Evolutionary conservation across 2,888 invertebrate genomes (phyloP).

Genomic region (Hedya salicella): DNA sequence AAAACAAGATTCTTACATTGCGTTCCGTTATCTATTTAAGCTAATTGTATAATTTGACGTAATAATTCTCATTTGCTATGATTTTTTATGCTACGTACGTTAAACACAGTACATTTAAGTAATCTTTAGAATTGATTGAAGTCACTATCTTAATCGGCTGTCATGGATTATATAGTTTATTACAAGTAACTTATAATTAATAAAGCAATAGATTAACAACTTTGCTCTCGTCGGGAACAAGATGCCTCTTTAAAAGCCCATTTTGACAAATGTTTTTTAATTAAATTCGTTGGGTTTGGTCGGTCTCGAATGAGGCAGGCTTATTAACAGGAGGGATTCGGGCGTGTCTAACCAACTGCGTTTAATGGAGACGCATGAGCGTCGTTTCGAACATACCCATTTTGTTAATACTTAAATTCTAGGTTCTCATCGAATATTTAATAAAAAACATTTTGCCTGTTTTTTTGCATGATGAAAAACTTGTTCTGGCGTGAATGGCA

Average conservation of each 20-base stretch:
- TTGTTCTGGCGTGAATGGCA: constrained; percentile 44
- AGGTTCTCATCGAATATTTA: constrained; percentile 12
- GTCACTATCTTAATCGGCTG: constrained; percentile 69
- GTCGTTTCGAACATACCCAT: constrained; percentile 57
- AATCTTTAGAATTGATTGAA: constrained; percentile 53
- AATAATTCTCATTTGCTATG: background rate
- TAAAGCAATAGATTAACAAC: constrained; percentile 59
- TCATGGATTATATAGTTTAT: constrained; percentile 69
- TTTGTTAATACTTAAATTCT: constrained; percentile 22
- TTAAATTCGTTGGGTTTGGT: constrained; percentile 77
- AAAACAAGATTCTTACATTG: constrained; percentile 10
- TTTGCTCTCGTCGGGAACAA: constrained; percentile 54
- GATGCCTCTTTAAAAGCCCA: constrained; percentile 66
- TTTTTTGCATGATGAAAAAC: constrained; percentile 38
- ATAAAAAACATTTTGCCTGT: constrained; percentile 1
- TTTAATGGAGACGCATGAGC: constrained; percentile 60
- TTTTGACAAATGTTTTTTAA: constrained; percentile 75
- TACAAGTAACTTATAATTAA: constrained; percentile 67
- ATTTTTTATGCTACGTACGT: background rate
- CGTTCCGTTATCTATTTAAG: constrained; percentile 11
- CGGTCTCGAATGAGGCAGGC: constrained; percentile 66
- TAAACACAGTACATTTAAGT: constrained; percentile 50
- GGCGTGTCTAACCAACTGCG: constrained; percentile 59
- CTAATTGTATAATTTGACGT: background rate
- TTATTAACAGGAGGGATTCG: constrained; percentile 73